Evolutionary conservation across 2,888 invertebrate species (phyloP).

Genomic region (Agriopis leucophaearia): DNA sequence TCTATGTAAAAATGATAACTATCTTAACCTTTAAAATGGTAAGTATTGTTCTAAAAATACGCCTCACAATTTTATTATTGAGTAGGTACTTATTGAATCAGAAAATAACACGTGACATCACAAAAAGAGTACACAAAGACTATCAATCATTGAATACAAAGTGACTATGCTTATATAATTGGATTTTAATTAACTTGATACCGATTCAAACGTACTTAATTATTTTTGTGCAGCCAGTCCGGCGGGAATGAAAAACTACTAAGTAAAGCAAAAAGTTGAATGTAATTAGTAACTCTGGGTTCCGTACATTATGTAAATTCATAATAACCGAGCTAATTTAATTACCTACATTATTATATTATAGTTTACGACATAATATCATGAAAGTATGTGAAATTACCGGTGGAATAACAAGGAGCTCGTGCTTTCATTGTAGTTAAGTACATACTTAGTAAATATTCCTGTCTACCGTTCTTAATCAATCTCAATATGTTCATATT

Average conservation of each 20-base stretch:
- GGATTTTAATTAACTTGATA: conserved; percentile 37
- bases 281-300: conserved; percentile 10
- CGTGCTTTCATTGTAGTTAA: too few relatives aligned
- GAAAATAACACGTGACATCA: neutral
- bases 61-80: neutral
- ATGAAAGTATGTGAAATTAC: too few relatives aligned
- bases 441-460: too few relatives aligned
- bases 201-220: conserved; percentile 23
- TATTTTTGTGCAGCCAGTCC: conserved; percentile 30
- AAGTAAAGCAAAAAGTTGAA: conserved; percentile 20
- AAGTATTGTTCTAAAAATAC: neutral
- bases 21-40: neutral
- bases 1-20: too few relatives aligned
- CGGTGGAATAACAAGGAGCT: too few relatives aligned
- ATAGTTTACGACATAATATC: too few relatives aligned
- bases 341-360: too few relatives aligned
- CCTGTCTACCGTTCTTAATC: neutral
- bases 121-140: conserved; percentile 7
- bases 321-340: too few relatives aligned
- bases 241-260: conserved; percentile 32
- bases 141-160: conserved; percentile 25
- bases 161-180: conserved; percentile 29
- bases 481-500: conserved; percentile 9
- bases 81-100: neutral
- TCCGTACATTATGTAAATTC: conserved; percentile 23